These are phyloP conservation scores for Psittacula derbiana DNA, from an alignment of 2,797 vertebrate genomes.

Conservation along the genomic window DNA sequence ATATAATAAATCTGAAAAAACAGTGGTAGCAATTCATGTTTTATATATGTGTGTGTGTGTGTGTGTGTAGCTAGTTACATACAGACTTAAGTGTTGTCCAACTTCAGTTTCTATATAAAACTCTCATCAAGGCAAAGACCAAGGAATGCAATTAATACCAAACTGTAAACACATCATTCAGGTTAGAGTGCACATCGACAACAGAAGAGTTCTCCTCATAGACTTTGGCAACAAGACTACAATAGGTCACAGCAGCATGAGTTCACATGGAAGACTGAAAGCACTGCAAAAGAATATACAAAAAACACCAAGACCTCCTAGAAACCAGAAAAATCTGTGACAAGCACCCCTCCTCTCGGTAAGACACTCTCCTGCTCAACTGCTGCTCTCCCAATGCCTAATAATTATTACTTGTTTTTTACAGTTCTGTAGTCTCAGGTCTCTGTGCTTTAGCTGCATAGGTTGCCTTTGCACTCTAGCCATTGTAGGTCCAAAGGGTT, in stretches of 20 bases:
- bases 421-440: conserved; percentile 65
- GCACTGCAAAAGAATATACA: conserved; percentile 75
- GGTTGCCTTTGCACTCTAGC: conserved; percentile 62
- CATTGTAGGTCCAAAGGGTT: conserved; percentile 89
- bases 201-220: conserved; percentile 61
- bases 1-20: conserved; percentile 59
- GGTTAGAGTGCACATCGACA: conserved; percentile 70
- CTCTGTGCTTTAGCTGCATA: conserved; percentile 74
- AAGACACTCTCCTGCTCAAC: conserved; percentile 45
- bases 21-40: conserved; percentile 47
- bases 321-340: conserved; percentile 55
- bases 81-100: conserved; percentile 54
- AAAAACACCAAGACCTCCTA: conserved; percentile 71
- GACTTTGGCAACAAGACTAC: conserved; percentile 78
- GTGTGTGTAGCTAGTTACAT: conserved; percentile 46
- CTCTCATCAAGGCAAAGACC: conserved; percentile 70
- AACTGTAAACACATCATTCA: conserved; percentile 74
- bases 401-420: conserved; percentile 12
- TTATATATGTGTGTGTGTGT: not conserved
- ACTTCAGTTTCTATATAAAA: conserved; percentile 70
- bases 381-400: conserved; percentile 47
- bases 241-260: conserved; percentile 76
- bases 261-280: conserved; percentile 76
- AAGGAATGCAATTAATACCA: conserved; percentile 79
- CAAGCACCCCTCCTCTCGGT: conserved; percentile 36